phyloP scores from a whole-genome alignment of 2,797 vertebrate species.

The Poecile montanus region DNA sequence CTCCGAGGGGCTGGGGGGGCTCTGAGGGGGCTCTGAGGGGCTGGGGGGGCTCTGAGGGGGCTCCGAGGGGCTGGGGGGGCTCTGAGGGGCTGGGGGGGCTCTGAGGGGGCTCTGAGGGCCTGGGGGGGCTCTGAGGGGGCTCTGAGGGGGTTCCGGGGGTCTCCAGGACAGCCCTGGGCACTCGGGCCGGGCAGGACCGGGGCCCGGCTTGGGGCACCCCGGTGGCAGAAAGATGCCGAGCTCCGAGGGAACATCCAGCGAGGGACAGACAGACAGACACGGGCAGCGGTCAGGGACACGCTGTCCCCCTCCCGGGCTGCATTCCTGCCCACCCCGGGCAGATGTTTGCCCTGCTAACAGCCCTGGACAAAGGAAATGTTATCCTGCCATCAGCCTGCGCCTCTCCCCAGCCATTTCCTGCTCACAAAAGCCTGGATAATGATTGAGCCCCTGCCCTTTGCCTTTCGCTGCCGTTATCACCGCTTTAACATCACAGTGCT shows the following conservation, averaged over 20 bases:
- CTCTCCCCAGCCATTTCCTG: not conserved
- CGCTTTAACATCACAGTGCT: not conserved
- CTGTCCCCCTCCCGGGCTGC: fast-evolving
- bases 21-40: no score
- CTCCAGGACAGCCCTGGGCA: no score
- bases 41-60: no score
- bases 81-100: no score
- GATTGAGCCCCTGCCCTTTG: not conserved
- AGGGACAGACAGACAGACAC: not conserved
- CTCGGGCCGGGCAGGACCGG: not conserved
- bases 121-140: no score
- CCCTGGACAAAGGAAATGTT: not conserved
- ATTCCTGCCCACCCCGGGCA: not conserved
- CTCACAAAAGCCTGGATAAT: not conserved
- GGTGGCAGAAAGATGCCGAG: fast-evolving
- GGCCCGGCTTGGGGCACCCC: not conserved
- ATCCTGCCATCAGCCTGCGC: not conserved
- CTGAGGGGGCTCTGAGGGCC: no score
- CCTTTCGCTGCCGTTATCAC: not conserved
- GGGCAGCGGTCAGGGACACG: not conserved
- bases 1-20: no score
- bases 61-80: no score
- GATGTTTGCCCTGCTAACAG: not conserved
- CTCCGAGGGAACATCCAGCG: not conserved
- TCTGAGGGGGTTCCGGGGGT: no score